phyloP scores from a whole-genome alignment of 1,140 invertebrate genomes.

The Brachionus plicatilis region DNA sequence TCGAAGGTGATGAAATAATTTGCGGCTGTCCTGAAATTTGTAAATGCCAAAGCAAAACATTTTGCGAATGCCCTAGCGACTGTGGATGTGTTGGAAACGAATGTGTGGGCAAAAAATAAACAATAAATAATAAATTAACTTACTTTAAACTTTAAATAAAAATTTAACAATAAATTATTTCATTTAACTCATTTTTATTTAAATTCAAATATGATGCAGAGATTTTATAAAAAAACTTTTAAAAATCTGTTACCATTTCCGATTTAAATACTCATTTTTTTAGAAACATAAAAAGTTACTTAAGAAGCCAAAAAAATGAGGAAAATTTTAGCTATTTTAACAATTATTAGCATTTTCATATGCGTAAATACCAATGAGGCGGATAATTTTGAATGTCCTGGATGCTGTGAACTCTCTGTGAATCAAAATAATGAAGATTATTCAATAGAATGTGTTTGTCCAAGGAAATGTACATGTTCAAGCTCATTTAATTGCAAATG shows the following conservation, averaged over 20 bases:
- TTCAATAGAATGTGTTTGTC: background rate
- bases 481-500: background rate
- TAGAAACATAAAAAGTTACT: background rate
- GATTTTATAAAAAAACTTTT: background rate
- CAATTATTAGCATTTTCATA: background rate
- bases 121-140: background rate
- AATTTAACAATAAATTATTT: background rate
- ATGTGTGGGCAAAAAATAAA: background rate
- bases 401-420: background rate
- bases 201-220: background rate
- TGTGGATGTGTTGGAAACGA: background rate
- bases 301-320: background rate
- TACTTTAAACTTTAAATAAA: background rate
- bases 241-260: background rate
- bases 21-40: background rate
- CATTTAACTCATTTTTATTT: background rate
- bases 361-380: background rate
- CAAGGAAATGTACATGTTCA: background rate
- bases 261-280: background rate
- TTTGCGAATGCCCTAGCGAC: background rate
- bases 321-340: background rate
- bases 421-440: background rate
- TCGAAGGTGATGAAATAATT: background rate
- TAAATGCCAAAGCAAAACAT: background rate
- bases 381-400: background rate